phyloP scores from a whole-genome alignment of 2,113 vertebrate genomes.

The Toxotes jaculatrix region DNA sequence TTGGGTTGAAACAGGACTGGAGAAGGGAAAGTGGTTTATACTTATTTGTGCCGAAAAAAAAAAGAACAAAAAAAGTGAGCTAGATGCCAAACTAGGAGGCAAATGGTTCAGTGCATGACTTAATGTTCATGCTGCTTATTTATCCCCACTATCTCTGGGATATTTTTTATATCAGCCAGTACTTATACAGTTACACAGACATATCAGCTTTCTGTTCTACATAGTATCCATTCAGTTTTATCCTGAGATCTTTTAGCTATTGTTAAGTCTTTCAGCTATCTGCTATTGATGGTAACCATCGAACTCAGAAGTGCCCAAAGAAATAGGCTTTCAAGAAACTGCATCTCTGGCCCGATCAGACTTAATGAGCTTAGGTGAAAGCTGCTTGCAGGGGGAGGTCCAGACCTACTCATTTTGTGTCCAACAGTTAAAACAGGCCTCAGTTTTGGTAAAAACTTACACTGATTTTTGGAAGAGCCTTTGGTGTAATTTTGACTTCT shows the following conservation, averaged over 20 bases:
- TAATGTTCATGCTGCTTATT: neutral
- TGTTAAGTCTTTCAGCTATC: neutral
- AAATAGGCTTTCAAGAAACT: neutral
- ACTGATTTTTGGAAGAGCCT: slow-evolving; percentile 1
- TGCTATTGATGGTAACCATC: neutral
- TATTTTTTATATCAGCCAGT: too few species aligned
- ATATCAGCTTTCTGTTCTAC: too few species aligned
- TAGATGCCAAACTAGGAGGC: neutral
- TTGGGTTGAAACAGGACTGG: neutral
- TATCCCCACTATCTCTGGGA: neutral
- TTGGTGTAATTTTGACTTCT: neutral
- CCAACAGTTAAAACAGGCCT: neutral
- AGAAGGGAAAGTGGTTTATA: neutral
- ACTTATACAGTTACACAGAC: too few species aligned
- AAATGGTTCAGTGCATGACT: neutral
- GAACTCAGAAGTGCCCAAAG: neutral
- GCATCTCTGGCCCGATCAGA: neutral
- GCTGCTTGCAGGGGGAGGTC: neutral
- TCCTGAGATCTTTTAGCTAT: neutral
- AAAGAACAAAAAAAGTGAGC: neutral
- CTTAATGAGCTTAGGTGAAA: neutral
- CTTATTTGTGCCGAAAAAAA: neutral
- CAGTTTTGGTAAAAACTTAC: neutral
- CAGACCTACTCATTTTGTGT: neutral
- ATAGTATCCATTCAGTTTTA: neutral